Base-by-base conservation (phyloP, 92 coral and sea anemone genomes). In the Epizoanthus stellaris region DNA sequence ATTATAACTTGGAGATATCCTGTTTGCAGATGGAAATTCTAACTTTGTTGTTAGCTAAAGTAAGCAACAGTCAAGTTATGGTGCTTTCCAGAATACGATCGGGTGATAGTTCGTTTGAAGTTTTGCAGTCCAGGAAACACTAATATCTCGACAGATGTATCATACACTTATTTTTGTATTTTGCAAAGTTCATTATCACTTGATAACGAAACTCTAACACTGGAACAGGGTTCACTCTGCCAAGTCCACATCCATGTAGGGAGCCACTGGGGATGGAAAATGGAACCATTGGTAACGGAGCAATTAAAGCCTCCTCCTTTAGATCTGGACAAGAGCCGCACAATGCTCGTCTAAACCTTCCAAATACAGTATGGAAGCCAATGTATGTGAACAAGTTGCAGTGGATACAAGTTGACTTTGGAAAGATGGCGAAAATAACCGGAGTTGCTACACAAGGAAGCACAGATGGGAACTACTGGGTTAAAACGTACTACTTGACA, bases 401-500 rank as follows among this genome's bases (percentile, higher is more conserved):
- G 36, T 63, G 68, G 68, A 21, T 63, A 20, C 68, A 63, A 63
- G 38, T 63, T 19, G 68, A 63, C 68, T 63, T 63, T 63, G 68
- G 38, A 12, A 63, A 63, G 10, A 21, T 30, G 14, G 38, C 20
- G 39, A 0, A 63, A 63, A 21, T 63, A 21, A 63, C 68, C 39
- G 68, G 68, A 63, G n/a, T 63, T 19, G 68, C 34, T 6, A 63
- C 68, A 63, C 68, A 63, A 63, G 68, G 68, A 21, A 63, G 3
- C 3, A 1, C 38, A 63, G 8, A 63, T 6, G 30, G 1, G 5
- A 15, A 15, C 66, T 19, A 3, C 34, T 20, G 68, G 38, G 68
- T 63, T 21, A 21, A 20, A 63, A 20, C 36, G 3, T 63, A 63
- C 68, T 63, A 19, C 38, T 11, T 63, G 38, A 19, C 36, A 2